These are phyloP conservation scores for Drosophila equinoxialis DNA, from an alignment of 1,140 invertebrate species.

Conservation along the genomic window DNA sequence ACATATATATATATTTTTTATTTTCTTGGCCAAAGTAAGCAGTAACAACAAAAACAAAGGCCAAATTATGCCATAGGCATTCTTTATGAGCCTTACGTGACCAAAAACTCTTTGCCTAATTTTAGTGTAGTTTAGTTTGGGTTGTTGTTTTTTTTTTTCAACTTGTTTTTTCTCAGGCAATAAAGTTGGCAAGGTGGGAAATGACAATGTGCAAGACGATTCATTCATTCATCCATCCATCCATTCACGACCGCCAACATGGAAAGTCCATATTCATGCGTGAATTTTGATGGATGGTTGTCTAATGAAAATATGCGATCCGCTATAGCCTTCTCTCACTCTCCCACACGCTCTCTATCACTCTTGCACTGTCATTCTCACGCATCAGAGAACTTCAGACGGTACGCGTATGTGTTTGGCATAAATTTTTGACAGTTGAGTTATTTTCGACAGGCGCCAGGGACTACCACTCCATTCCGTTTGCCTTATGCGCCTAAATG, in stretches of 20 bases:
- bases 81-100: conserved; percentile 74
- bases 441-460: conserved; percentile 60
- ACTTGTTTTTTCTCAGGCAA: conserved; percentile 26
- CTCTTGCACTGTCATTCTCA: conserved; percentile 10
- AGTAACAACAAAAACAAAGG: conserved; percentile 47
- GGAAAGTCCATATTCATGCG: conserved; percentile 70
- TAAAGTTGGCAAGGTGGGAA: conserved; percentile 32
- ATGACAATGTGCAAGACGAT: conserved; percentile 54
- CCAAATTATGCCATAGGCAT: conserved; percentile 72
- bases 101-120: conserved; percentile 72
- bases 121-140: conserved; percentile 18
- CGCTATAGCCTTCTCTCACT: conserved; percentile 9
- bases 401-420: conserved; percentile 54
- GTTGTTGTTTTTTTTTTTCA: conserved; percentile 31
- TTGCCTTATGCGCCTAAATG: conserved; percentile 46
- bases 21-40: too few relatives aligned
- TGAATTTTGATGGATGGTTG: conserved; percentile 75
- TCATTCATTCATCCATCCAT: conserved; percentile 12
- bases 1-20: too few relatives aligned
- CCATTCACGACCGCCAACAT: conserved; percentile 25
- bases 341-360: background rate
- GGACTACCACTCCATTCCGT: conserved; percentile 8
- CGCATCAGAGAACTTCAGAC: conserved; percentile 31
- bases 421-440: conserved; percentile 70
- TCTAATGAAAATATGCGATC: conserved; percentile 69